Percentiles rank a stretch among this genome's conserved stretches.
Evolutionary conservation across 2,888 invertebrate genomes (phyloP).

Genomic region (Nowickia ferox): DNA sequence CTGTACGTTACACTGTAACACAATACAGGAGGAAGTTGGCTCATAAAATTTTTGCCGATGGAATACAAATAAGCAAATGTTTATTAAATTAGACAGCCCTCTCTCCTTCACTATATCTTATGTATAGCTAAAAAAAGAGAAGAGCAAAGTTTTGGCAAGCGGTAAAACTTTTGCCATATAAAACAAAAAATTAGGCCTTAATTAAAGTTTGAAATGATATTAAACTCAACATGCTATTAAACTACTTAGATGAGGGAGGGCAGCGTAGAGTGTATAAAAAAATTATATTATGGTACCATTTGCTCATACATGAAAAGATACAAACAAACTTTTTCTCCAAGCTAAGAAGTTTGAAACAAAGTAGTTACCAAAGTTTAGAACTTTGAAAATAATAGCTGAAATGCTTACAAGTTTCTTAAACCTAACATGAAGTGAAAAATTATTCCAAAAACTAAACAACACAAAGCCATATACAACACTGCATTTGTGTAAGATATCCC

Average conservation of each 20-base stretch:
- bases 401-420: slow-evolving; percentile 44
- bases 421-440: background rate
- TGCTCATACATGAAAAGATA: slow-evolving; percentile 18
- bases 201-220: slow-evolving; percentile 60
- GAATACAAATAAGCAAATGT: slow-evolving; percentile 24
- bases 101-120: background rate
- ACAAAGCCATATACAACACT: background rate
- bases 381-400: slow-evolving; percentile 59
- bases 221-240: slow-evolving; percentile 25
- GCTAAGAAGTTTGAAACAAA: slow-evolving; percentile 11
- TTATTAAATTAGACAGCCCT: slow-evolving; percentile 37
- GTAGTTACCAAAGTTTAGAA: slow-evolving; percentile 45
- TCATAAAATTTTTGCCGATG: slow-evolving; percentile 6
- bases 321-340: slow-evolving; percentile 1
- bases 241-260: background rate
- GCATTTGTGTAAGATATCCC: no score
- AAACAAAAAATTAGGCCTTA: slow-evolving; percentile 58
- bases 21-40: slow-evolving; percentile 13
- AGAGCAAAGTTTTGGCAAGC: slow-evolving; percentile 39
- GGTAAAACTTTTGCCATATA: slow-evolving; percentile 5
- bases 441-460: background rate
- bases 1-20: background rate
- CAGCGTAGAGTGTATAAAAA: background rate
- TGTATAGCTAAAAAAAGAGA: background rate
- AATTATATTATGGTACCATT: slow-evolving; percentile 10